A percentile compares a stretch with the other conserved stretches of the same genome.
These are phyloP conservation scores for Neoitamus cyanurus DNA, from an alignment of 2,888 invertebrate species.

Conservation along the genomic window DNA sequence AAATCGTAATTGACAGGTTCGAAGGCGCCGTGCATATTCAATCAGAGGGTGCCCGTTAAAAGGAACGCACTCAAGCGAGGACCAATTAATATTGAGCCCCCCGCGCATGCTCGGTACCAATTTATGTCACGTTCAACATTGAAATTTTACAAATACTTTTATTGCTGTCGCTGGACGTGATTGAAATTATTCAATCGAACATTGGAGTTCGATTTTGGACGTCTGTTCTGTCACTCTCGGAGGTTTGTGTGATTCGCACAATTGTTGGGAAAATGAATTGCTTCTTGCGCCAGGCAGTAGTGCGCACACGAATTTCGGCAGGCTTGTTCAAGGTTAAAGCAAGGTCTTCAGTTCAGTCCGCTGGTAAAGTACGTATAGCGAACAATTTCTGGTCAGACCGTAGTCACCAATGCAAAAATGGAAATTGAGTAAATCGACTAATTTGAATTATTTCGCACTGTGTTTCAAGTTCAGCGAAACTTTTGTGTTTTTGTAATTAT, in stretches of 20 bases:
- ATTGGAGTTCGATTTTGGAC: not conserved
- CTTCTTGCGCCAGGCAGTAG: not conserved
- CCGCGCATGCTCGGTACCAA: not conserved
- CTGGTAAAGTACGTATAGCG: no score
- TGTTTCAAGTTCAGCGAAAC: no score
- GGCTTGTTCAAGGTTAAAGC: not conserved
- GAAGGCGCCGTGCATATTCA: slow-evolving; percentile 21
- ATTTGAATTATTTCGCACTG: no score
- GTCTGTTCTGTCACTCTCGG: not conserved
- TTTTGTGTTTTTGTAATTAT: no score
- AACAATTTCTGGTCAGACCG: no score
- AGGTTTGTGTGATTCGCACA: not conserved
- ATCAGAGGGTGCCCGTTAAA: not conserved
- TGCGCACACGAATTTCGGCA: not conserved
- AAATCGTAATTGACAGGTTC: slow-evolving; percentile 38
- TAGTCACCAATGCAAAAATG: no score
- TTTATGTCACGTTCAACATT: slow-evolving; percentile 32
- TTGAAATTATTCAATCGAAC: slow-evolving; percentile 5
- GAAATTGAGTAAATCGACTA: no score
- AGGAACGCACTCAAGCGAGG: not conserved
- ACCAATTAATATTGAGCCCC: not conserved
- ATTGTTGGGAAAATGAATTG: not conserved
- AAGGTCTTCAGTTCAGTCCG: not conserved
- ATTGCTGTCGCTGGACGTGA: slow-evolving; percentile 7
- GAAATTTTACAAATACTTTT: slow-evolving; percentile 23